Conservation (phyloP, 1,140 invertebrate genomes). For the Panonychus citri region DNA sequence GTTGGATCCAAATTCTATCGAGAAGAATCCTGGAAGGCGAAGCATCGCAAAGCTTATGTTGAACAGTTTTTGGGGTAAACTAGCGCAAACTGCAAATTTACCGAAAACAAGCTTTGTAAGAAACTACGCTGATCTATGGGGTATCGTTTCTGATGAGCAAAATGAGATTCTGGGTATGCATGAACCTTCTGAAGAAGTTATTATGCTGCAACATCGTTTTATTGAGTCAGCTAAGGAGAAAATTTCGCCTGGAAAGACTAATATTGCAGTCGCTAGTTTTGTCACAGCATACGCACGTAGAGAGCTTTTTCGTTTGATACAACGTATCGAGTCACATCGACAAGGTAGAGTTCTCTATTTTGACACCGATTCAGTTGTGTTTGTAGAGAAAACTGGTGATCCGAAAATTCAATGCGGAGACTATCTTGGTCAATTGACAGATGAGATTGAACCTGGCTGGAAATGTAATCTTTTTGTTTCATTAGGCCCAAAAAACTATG, state of each 20-base stretch:
- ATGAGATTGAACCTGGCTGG: background rate
- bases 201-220: background rate
- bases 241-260: conserved; percentile 15
- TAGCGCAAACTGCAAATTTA: conserved; percentile 16
- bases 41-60: conserved; percentile 14
- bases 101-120: conserved; percentile 17
- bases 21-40: conserved; percentile 19
- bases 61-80: conserved; percentile 19
- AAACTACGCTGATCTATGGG: background rate
- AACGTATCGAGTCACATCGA: background rate
- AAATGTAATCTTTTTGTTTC: background rate
- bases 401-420: background rate
- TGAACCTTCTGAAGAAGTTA: background rate
- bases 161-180: background rate
- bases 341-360: background rate
- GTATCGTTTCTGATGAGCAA: too few relatives aligned
- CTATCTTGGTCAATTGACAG: background rate
- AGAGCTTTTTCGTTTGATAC: background rate
- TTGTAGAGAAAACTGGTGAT: background rate
- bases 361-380: background rate
- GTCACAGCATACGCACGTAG: background rate
- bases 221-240: background rate
- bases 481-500: background rate
- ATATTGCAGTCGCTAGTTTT: background rate
- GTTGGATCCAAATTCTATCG: conserved; percentile 13